Base-by-base conservation (phyloP, 2,797 vertebrate species). In the Sebastes iracundus region DNA sequence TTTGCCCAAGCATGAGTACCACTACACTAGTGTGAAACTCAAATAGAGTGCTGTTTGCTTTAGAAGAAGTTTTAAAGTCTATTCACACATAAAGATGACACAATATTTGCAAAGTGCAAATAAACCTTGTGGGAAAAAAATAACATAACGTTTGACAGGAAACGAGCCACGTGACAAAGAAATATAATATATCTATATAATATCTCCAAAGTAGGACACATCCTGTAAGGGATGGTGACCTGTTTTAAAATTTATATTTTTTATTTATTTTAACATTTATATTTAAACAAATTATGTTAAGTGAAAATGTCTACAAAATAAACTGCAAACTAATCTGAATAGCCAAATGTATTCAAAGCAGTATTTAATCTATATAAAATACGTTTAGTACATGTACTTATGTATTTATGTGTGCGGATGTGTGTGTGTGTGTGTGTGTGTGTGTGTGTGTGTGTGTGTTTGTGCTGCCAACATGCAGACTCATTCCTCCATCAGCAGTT, bases 401-500 rank as follows among this genome's bases (percentile, higher is more conserved):
- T 30, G 46, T 71, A 27, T 13, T 18, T 18, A 14, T 61, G 38
- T 70, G 35, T 16, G 10, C 3, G 4, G 3, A 18, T 32, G 30
- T 32, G 30, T 32, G 30, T 11, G 8, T 35, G 61, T n/a, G 30
- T 32, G 9, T 23, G 7, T 42, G 30, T 64, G 16, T 18, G 8
- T 58, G 33, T 35, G 12, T 61, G 35, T 46, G 16, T 18, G 16
- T 18, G 7, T 52, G 49, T 52, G 58, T 28, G 56, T 75, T 13
- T 64, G 62, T 69, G 28, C 13, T 7, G 38, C 12, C 6, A 69
- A 78, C 64, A 78, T 76, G 85, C 81, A 87, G 22, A 80, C 52
- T 84, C 67, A 75, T 80, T 81, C 68, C 84, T 81, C 70, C 74
- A 87, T 93, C 91, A 91, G 91, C 91, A 92, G 56, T 88, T 86